These are phyloP conservation scores for Hydropotes inermis DNA, from an alignment of 2,113 vertebrate genomes.

Conservation along the genomic window DNA sequence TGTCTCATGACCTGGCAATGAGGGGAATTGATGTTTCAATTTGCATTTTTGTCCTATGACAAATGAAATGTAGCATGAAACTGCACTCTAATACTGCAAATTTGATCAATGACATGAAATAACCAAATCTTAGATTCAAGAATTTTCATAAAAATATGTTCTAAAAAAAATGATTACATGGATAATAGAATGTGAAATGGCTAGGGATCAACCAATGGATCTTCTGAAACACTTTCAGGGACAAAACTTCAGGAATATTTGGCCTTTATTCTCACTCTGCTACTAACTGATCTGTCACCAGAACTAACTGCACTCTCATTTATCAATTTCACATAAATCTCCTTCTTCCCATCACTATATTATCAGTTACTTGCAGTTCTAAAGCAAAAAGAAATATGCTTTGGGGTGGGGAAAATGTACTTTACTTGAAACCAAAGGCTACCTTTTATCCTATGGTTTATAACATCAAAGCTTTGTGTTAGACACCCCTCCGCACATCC, in stretches of 20 bases:
- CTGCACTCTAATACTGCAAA: neutral
- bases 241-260: neutral
- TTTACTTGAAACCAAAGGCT: slow-evolving; percentile 52
- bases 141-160: neutral
- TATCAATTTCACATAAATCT: neutral
- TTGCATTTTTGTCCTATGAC: neutral
- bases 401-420: neutral
- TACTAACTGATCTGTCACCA: neutral
- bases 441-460: slow-evolving; percentile 58
- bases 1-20: neutral
- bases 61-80: slow-evolving; percentile 23
- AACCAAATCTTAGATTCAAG: neutral
- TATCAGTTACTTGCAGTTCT: neutral
- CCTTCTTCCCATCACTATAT: neutral
- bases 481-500: slow-evolving; percentile 40
- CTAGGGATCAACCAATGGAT: neutral
- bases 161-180: neutral
- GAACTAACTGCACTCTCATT: neutral
- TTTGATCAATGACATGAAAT: neutral
- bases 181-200: neutral
- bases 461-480: slow-evolving; percentile 54
- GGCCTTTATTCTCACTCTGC: neutral
- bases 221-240: neutral
- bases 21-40: neutral
- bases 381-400: slow-evolving; percentile 22